Evolutionary conservation across 2,888 invertebrate species (phyloP), one percentile per base, ranked within the genome.

Genomic region (Lordiphosa andalusiaca): DNA sequence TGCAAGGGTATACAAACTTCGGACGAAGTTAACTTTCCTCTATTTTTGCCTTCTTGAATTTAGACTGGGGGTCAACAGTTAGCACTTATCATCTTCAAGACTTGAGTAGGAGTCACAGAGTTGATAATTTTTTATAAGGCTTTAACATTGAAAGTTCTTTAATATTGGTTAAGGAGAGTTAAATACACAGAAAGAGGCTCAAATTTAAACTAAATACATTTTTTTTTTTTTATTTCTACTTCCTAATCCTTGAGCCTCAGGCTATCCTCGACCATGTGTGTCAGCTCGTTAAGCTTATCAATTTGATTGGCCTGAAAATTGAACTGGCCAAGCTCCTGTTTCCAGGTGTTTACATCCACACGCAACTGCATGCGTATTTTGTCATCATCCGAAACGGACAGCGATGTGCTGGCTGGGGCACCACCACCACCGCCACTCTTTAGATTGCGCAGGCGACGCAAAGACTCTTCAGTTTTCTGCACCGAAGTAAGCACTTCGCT

Each of bases 401-500:
- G 39, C 3, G 64, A 46, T 21, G 38, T 56, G 33, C 57, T 4
- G 66, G 88, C 48, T 73, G 83, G 53, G 87, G 59, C 88, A 4
- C 58, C 49, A 16, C 58, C 49, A 16, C 16, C 2, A 1, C 62
- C 53, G 9, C 95, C 94, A 59, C 95, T 94, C 66, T 95, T 92
- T 16, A 94, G 94, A 89, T 95, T 94, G 90, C 97, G 98, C 86
- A 99, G 91, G 76, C 97, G 92, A 86, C 96, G 93, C 69, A 99
- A 90, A 54, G 98, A 98, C 87, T 98, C 98, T 88, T 98, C 98
- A 73, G 98, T 98, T 90, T 95, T 97, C 88, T 96, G 95, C 7
- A 98, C 98, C 1, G 98, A 97, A 42, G 94, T 95, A 65, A 99
- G 90, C 2, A 98, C 97, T 89, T 98, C 97, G 80, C 93, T 92